Percentiles rank a stretch among this genome's conserved stretches.
Evolutionary conservation across 1,140 invertebrate genomes (phyloP).

Genomic region (Myzus persicae): DNA sequence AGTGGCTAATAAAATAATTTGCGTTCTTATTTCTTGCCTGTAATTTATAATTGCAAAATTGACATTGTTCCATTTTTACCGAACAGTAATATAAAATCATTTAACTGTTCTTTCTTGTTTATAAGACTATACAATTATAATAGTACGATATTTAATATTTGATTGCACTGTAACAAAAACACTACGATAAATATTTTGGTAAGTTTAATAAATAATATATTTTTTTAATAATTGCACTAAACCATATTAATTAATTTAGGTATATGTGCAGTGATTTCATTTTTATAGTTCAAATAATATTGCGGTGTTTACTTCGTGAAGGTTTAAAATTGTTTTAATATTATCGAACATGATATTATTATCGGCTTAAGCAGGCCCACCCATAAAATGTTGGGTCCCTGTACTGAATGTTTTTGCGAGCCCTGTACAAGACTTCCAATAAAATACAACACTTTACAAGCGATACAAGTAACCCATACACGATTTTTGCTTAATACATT

Average conservation of each 20-base stretch:
- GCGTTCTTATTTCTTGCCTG: no score
- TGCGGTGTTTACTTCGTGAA: no score
- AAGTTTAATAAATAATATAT: neutral
- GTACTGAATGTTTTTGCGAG: no score
- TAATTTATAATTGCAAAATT: neutral
- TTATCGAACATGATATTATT: neutral
- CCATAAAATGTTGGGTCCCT: no score
- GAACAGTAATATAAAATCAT: neutral
- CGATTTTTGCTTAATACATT: no score
- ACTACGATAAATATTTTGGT: neutral
- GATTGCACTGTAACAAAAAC: neutral
- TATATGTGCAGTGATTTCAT: neutral
- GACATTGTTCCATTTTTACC: neutral
- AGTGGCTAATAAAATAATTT: neutral
- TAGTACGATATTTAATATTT: neutral
- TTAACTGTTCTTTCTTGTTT: neutral
- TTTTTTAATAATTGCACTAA: neutral
- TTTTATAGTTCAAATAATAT: neutral
- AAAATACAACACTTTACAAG: no score
- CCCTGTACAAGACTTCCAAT: no score
- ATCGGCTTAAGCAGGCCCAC: no score
- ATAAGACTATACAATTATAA: neutral
- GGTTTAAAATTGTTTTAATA: no score
- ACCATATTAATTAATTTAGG: neutral
- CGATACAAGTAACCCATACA: no score